A percentile compares a stretch with the other conserved stretches of the same genome.
phyloP scores from a whole-genome alignment of 1,140 invertebrate species.

The Drosophila nannoptera region DNA sequence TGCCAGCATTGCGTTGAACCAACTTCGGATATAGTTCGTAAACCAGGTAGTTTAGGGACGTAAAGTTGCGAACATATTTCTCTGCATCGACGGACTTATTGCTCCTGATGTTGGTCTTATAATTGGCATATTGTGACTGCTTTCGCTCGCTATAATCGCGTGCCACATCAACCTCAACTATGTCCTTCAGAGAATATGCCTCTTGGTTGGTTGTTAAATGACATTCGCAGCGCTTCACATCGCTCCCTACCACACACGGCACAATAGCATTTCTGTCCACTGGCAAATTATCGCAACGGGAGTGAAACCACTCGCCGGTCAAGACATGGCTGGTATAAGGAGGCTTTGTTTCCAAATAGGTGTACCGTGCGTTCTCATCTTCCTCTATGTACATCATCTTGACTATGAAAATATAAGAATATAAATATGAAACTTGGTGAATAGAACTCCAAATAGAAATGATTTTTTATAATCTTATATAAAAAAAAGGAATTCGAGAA shows the following conservation, averaged over 20 bases:
- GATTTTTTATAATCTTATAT: too few species aligned
- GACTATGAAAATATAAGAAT: not conserved
- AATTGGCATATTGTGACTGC: conserved; percentile 10
- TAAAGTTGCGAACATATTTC: conserved; percentile 39
- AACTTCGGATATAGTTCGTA: conserved; percentile 40
- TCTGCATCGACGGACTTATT: conserved; percentile 19
- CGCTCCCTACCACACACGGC: conserved; percentile 22
- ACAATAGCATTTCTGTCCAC: conserved; percentile 26
- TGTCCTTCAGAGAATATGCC: conserved; percentile 3
- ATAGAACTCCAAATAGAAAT: too few species aligned
- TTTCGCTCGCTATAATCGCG: not conserved
- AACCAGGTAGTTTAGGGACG: conserved; percentile 37
- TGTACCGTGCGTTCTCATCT: conserved; percentile 12
- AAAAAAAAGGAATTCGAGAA: too few species aligned
- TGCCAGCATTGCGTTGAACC: not conserved
- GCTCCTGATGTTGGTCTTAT: conserved; percentile 1
- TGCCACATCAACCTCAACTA: not conserved
- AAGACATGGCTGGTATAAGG: conserved; percentile 30
- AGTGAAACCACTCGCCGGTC: conserved; percentile 28
- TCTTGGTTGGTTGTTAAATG: conserved; percentile 28
- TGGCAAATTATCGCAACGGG: not conserved
- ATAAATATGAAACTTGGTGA: not conserved
- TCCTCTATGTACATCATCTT: conserved; percentile 3
- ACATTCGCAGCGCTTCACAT: conserved; percentile 12
- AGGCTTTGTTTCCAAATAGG: conserved; percentile 34